Percentiles rank a stretch among this genome's conserved stretches.
phyloP scores from a whole-genome alignment of 2,113 vertebrate genomes.

The Ondatra zibethicus region DNA sequence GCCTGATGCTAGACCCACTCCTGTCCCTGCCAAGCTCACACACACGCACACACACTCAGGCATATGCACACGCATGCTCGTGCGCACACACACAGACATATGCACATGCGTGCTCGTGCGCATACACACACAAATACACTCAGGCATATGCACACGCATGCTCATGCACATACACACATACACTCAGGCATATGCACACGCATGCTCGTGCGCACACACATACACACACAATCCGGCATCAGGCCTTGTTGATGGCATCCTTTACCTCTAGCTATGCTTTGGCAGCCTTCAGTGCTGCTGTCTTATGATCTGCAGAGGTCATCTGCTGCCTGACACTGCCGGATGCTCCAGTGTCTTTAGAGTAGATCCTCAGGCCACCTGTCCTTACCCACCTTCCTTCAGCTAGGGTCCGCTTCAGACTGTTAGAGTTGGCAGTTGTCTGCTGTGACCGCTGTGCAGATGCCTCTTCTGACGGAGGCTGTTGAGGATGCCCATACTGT shows the following conservation, averaged over 20 bases:
- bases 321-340: not conserved
- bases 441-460: not conserved
- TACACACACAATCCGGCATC: not conserved
- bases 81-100: too few relatives aligned
- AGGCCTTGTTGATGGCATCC: not conserved
- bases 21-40: too few relatives aligned
- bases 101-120: too few relatives aligned
- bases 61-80: too few relatives aligned
- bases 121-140: not conserved
- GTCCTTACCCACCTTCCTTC: not conserved
- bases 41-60: not conserved
- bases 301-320: not conserved
- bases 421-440: not conserved
- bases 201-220: not conserved
- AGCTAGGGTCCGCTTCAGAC: too few relatives aligned
- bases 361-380: not conserved
- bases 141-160: too few relatives aligned
- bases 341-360: not conserved
- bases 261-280: not conserved
- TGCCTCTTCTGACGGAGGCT: not conserved
- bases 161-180: too few relatives aligned
- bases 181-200: too few relatives aligned
- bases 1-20: not conserved
- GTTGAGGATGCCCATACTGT: not conserved
- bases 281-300: not conserved